A percentile compares a stretch with the other conserved stretches of the same genome.
Evolutionary conservation across 92 coral and sea anemone species (phyloP).

Genomic region (Plumapathes pennacea): DNA sequence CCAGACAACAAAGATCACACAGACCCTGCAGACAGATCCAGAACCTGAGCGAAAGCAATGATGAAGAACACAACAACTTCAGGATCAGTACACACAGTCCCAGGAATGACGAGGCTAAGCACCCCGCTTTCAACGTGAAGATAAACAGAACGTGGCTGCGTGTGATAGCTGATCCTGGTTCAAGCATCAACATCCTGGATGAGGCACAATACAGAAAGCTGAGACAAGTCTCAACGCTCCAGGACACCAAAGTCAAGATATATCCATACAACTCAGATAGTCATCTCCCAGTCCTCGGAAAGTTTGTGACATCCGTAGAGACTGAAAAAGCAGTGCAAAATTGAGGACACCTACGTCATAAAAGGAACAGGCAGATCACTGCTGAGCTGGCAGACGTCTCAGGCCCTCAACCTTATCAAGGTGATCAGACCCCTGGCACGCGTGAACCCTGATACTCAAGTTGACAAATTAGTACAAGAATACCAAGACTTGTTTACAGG

Average conservation of each 20-base stretch:
- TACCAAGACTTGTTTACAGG: conserved; percentile 50
- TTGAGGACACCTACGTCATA: conserved; percentile 20
- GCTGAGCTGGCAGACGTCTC: conserved; percentile 40
- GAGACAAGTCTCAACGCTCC: conserved; percentile 3
- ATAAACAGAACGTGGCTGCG: background rate
- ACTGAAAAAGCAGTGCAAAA: conserved; percentile 6
- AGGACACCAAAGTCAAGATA: conserved; percentile 7
- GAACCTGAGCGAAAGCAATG: conserved; percentile 11
- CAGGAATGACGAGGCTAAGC: too few relatives aligned
- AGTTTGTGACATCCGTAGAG: conserved; percentile 9
- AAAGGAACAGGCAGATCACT: conserved; percentile 38
- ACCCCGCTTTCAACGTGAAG: conserved; percentile 18
- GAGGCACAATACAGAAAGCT: conserved; percentile 28
- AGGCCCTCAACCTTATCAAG: conserved; percentile 17
- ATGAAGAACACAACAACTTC: conserved; percentile 17
- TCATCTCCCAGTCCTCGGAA: conserved; percentile 24
- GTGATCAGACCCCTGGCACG: too few relatives aligned
- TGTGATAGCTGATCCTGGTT: conserved; percentile 54
- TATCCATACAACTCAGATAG: conserved; percentile 14
- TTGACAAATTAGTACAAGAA: conserved; percentile 21
- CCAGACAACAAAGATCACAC: too few relatives aligned
- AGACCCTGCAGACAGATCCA: too few relatives aligned
- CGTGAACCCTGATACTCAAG: too few relatives aligned
- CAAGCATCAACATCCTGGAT: conserved; percentile 47
- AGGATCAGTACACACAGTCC: background rate